These are phyloP conservation scores for Phenacoccus solenopsis DNA, from an alignment of 1,140 invertebrate species.

Conservation along the genomic window DNA sequence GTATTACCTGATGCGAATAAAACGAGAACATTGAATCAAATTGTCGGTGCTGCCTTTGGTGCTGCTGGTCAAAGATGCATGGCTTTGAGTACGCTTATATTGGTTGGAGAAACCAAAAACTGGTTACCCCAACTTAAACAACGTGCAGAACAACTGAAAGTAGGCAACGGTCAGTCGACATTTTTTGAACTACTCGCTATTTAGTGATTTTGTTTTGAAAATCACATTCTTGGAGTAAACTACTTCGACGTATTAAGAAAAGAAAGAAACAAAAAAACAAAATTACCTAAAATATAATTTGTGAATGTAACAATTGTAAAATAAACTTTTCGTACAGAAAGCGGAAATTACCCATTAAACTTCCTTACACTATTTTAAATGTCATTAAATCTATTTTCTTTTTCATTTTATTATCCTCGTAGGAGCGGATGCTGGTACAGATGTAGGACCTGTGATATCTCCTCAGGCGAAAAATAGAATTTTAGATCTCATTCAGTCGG, in stretches of 20 bases:
- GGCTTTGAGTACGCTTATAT: constrained; percentile 93
- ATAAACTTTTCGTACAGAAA: too few relatives aligned
- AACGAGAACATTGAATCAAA: constrained; percentile 84
- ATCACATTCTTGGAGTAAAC: neutral
- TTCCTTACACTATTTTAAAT: too few relatives aligned
- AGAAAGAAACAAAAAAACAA: neutral
- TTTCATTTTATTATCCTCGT: too few relatives aligned
- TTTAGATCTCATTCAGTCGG: constrained; percentile 69
- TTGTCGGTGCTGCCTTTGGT: constrained; percentile 93
- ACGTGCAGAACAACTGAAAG: constrained; percentile 77
- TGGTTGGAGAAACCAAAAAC: constrained; percentile 84
- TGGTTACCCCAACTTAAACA: constrained; percentile 91
- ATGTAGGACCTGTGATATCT: constrained; percentile 95
- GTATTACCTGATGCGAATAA: constrained; percentile 96
- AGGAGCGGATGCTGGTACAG: constrained; percentile 81
- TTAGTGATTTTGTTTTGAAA: neutral
- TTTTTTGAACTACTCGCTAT: too few relatives aligned
- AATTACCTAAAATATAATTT: too few relatives aligned
- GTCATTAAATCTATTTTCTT: too few relatives aligned
- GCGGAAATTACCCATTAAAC: too few relatives aligned
- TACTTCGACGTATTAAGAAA: neutral
- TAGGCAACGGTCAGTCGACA: constrained; percentile 69
- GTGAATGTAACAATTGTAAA: too few relatives aligned
- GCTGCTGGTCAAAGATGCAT: constrained; percentile 92
- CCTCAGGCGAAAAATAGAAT: constrained; percentile 81